Evolutionary conservation across 2,113 vertebrate genomes (phyloP), one percentile per base, ranked within the genome.

Genomic region (Rhabdornis inornatus): DNA sequence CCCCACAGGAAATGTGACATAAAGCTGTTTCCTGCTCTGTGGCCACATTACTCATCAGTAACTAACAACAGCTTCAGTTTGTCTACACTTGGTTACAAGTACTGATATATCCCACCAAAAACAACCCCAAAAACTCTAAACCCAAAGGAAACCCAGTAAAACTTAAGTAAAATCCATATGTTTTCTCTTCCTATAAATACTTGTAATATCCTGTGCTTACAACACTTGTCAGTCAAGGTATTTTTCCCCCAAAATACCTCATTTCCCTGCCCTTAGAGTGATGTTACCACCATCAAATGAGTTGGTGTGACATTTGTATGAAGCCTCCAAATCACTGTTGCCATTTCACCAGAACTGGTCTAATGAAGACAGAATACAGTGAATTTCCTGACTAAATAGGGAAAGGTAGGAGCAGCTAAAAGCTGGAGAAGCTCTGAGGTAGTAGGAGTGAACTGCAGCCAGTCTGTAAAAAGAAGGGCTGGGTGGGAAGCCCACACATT

Each of bases 11-110:
- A 96, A 42, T 4, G 27, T 42, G 85, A 76, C 82, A 63, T 56
- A 70, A 80, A 91, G 82, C 82, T 90, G 75, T 6, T 97, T 97
- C 96, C 96, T 94, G 87, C 60, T 79, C 69, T 19, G 28, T 11
- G 42, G 74, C 49, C 83, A 24, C 69, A 35, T 76, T 75, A 70
- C 15, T 71, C 55, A 64, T 7, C 60, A 3, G 19, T 60, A 77
- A 87, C 64, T 33, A 84, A 78, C 45, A 92, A 50, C 68, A 90
- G 44, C 52, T 42, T 4, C 63, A 24, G 24, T 64, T 15, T 65
- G 39, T 8, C 66, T 53, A 0, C 47, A 16, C 25, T 64, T 50
- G 17, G 49, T 72, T 57, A 70, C 53, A 72, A 28, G 11, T 1
- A 13, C 15, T n/a, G 28, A 82, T 5, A 13, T 0, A 66, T 0